A percentile compares a stretch with the other conserved stretches of the same genome.
These are phyloP conservation scores for Dendrocincla tyrannina DNA, from an alignment of 2,797 vertebrate species.

Conservation along the genomic window DNA sequence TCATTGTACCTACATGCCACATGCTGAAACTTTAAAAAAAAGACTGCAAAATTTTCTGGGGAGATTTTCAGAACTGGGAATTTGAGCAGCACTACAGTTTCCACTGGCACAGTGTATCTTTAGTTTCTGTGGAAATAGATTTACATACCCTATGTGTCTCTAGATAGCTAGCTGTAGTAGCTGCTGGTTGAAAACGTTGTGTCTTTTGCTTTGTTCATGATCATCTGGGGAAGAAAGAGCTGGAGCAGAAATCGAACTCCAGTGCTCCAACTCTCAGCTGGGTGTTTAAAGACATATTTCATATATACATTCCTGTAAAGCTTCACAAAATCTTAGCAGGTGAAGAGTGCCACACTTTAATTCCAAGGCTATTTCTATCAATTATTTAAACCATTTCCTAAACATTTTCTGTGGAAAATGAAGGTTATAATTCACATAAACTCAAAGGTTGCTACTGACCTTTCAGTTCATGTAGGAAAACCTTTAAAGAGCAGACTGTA, in stretches of 20 bases:
- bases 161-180: background rate
- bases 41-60: background rate
- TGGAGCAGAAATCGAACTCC: background rate
- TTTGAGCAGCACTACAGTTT: background rate
- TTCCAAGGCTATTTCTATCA: background rate
- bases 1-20: background rate
- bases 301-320: background rate
- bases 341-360: background rate
- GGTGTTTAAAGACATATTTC: background rate
- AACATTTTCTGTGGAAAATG: background rate
- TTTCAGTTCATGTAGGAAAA: background rate
- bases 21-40: background rate
- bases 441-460: background rate
- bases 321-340: background rate
- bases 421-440: background rate
- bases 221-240: background rate
- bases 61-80: background rate
- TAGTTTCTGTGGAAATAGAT: background rate
- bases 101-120: fast-evolving
- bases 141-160: background rate
- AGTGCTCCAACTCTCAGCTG: background rate
- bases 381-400: background rate
- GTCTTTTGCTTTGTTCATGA: background rate
- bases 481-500: background rate
- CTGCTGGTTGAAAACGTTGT: background rate